A percentile compares a stretch with the other conserved stretches of the same genome.
These are phyloP conservation scores for Rhingia rostrata DNA, from an alignment of 2,888 invertebrate genomes.

Conservation along the genomic window DNA sequence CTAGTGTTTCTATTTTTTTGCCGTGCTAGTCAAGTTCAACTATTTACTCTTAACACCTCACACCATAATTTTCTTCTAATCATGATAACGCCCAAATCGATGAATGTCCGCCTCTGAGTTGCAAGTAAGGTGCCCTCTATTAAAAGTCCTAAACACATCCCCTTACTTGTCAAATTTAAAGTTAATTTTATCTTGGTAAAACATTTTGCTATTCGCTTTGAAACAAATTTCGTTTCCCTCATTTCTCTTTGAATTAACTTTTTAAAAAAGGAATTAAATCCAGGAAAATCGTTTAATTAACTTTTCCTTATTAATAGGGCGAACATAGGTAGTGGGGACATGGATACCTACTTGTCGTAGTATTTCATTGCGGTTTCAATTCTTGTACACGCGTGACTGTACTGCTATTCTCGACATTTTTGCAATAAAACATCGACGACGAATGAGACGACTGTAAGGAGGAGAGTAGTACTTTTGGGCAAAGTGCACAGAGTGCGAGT, in stretches of 20 bases:
- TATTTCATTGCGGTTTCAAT: conserved; percentile 19
- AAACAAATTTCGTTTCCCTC: background rate
- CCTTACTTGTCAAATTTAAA: conserved; percentile 17
- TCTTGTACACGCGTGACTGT: conserved; percentile 8
- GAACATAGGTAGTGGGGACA: background rate
- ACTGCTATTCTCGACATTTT: conserved; percentile 10
- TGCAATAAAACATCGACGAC: background rate
- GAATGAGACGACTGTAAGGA: background rate
- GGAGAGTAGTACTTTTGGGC: conserved; percentile 3
- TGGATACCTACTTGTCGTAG: background rate
- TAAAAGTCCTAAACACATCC: background rate
- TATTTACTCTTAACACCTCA: too few relatives aligned
- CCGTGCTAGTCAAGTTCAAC: too few relatives aligned
- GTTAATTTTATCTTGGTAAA: conserved; percentile 11
- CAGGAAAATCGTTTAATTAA: conserved; percentile 45
- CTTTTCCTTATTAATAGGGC: conserved; percentile 50
- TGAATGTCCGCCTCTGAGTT: too few relatives aligned
- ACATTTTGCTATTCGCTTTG: conserved; percentile 3
- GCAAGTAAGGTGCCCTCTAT: too few relatives aligned
- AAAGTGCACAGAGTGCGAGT: conserved; percentile 19
- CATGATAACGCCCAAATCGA: too few relatives aligned
- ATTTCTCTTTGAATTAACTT: background rate
- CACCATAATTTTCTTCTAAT: too few relatives aligned
- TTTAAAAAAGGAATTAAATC: conserved; percentile 1
- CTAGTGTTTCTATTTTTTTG: too few relatives aligned